Conservation (phyloP, 1,140 invertebrate genomes). For the Drosophila nebulosa region DNA sequence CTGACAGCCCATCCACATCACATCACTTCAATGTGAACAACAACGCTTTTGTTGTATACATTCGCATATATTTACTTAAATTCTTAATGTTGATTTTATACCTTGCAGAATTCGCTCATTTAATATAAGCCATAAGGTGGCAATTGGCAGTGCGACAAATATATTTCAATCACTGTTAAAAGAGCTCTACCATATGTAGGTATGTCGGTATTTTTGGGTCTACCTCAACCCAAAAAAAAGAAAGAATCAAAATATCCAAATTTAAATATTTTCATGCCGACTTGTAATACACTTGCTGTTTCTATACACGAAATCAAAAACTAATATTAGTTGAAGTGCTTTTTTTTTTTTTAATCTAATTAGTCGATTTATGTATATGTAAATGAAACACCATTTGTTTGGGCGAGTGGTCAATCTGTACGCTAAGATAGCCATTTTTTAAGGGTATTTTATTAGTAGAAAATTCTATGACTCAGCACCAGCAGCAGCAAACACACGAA, state of each 20-base stretch:
- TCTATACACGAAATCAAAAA: no score
- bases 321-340: no score
- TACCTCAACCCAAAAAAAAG: background rate
- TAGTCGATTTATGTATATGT: no score
- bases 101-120: background rate
- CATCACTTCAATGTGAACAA: background rate
- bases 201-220: background rate
- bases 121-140: background rate
- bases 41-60: background rate
- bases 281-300: background rate
- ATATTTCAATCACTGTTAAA: background rate
- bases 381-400: no score
- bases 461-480: background rate
- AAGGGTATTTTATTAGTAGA: background rate
- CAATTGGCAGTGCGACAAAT: background rate
- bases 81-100: background rate
- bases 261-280: background rate
- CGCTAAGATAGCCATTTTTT: background rate
- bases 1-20: background rate
- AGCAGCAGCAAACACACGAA: background rate
- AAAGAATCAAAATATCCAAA: background rate
- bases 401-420: no score
- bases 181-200: background rate
- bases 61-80: background rate
- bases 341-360: no score